phyloP scores from a whole-genome alignment of 2,888 invertebrate species.

The Chrysolina haemoptera region DNA sequence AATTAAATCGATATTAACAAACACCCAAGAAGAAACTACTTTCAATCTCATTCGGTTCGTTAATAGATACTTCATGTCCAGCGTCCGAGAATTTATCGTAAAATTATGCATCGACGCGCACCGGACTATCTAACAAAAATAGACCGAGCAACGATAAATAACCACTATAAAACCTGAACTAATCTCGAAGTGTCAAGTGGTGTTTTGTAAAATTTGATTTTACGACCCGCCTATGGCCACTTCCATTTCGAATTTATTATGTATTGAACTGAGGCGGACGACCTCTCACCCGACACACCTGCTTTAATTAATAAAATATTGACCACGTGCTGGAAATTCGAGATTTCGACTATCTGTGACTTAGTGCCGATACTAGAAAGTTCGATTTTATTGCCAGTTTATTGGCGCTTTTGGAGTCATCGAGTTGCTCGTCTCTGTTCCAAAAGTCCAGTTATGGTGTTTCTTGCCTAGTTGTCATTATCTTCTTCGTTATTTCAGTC shows the following conservation, averaged over 20 bases:
- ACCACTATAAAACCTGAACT: conserved; percentile 45
- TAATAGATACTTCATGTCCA: conserved; percentile 46
- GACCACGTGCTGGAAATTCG: conserved; percentile 61
- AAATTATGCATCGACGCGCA: conserved; percentile 34
- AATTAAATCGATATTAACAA: conserved; percentile 30
- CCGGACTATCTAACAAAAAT: conserved; percentile 42
- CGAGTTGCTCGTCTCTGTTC: neutral
- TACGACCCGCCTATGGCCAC: conserved; percentile 47
- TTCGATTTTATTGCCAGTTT: conserved; percentile 49
- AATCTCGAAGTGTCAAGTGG: conserved; percentile 45
- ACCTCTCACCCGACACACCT: conserved; percentile 62
- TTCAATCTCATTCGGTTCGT: conserved; percentile 40
- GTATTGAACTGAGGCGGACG: conserved; percentile 52
- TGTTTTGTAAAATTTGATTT: conserved; percentile 49
- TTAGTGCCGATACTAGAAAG: conserved; percentile 47
- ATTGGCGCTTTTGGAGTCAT: conserved; percentile 45
- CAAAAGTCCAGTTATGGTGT: neutral
- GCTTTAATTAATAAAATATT: conserved; percentile 65
- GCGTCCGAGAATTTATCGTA: conserved; percentile 38
- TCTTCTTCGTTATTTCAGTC: no score
- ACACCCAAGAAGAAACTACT: conserved; percentile 38
- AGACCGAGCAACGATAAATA: conserved; percentile 43
- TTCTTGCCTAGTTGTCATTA: neutral
- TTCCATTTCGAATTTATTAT: conserved; percentile 51
- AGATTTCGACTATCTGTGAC: conserved; percentile 59